Conservation (phyloP, 2,888 invertebrate genomes). For the Leptarthrus brevirostris region DNA sequence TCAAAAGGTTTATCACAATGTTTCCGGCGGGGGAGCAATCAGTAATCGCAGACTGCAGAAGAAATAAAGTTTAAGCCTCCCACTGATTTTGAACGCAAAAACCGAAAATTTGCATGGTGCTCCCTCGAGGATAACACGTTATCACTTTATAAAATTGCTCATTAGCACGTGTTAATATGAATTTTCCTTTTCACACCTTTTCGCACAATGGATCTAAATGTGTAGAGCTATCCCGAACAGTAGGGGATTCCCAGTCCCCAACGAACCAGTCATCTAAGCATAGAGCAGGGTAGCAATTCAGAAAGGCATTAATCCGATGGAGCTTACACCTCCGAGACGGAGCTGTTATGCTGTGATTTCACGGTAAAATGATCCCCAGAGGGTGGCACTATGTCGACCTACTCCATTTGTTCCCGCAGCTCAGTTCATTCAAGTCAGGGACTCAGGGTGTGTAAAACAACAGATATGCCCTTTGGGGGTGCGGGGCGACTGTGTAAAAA, state of each 20-base stretch:
- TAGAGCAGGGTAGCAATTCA: conserved; percentile 10
- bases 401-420: conserved; percentile 2
- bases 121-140: conserved; percentile 58
- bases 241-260: neutral
- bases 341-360: conserved; percentile 46
- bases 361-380: conserved; percentile 39
- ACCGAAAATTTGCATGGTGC: conserved; percentile 26
- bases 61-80: conserved; percentile 13
- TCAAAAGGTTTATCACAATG: neutral
- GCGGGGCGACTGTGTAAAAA: conserved; percentile 36
- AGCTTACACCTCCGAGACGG: conserved; percentile 41
- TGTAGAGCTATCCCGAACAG: neutral
- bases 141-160: conserved; percentile 62
- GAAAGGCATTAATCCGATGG: conserved; percentile 40
- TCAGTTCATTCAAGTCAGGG: conserved; percentile 31
- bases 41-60: neutral
- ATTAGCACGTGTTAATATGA: conserved; percentile 47
- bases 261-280: neutral
- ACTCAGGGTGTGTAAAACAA: conserved; percentile 41
- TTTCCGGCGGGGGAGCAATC: neutral
- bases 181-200: conserved; percentile 21
- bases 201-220: conserved; percentile 10
- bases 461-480: conserved; percentile 28
- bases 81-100: neutral
- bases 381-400: conserved; percentile 20